Evolutionary conservation across 2,888 invertebrate genomes (phyloP).

Genomic region (Ryuthela nishihirai): DNA sequence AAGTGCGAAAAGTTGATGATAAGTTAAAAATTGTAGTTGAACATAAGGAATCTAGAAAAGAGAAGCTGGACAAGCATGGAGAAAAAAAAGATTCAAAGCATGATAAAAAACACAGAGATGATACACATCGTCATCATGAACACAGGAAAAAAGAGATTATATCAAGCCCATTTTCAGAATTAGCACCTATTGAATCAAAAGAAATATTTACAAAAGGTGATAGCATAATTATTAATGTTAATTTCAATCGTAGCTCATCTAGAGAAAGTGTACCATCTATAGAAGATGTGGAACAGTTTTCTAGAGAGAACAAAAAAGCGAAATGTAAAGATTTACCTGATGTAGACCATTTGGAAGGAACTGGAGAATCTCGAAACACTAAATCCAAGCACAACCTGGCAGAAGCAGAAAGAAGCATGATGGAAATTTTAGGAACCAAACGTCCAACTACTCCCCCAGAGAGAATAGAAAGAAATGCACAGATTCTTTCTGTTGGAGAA

Average conservation of each 20-base stretch:
- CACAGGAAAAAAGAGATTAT: constrained; percentile 22
- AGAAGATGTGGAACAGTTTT: constrained; percentile 4
- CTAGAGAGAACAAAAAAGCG: constrained; percentile 4
- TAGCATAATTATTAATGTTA: constrained; percentile 87
- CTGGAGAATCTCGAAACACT: neutral
- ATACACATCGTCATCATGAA: constrained; percentile 16
- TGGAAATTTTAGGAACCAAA: constrained; percentile 6
- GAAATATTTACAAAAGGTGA: constrained; percentile 90
- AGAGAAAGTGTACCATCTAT: constrained; percentile 13
- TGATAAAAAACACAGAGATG: constrained; percentile 39
- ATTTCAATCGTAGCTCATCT: constrained; percentile 56
- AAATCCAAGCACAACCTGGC: constrained; percentile 9
- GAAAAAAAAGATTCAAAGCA: constrained; percentile 42
- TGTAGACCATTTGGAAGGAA: neutral
- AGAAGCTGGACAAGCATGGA: constrained; percentile 34
- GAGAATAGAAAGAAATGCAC: constrained; percentile 13
- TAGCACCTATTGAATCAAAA: constrained; percentile 56
- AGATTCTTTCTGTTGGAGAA: constrained; percentile 29
- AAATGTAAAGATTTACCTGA: neutral
- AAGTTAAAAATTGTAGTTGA: constrained; percentile 36
- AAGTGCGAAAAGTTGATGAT: constrained; percentile 37
- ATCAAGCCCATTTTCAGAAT: constrained; percentile 23
- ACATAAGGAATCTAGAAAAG: constrained; percentile 36
- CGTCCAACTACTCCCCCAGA: constrained; percentile 29
- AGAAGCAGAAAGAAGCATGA: constrained; percentile 9